Conservation (phyloP, 53 echinoderm and acorn worm genomes). For the Arbacia lixula region DNA sequence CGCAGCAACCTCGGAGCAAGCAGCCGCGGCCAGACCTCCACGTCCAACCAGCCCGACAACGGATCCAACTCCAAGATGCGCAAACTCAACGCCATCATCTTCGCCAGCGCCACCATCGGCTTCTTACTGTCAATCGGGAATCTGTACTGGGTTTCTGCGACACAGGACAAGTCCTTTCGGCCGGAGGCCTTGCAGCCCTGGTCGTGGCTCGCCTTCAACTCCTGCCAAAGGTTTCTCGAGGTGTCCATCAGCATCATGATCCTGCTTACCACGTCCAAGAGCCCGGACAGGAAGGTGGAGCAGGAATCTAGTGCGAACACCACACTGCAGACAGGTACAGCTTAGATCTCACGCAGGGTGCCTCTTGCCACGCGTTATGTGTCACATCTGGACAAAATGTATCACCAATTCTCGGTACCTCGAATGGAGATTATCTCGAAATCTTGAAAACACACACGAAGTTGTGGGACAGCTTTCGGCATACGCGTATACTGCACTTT, state of each 20-base stretch:
- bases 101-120: slow-evolving; percentile 63
- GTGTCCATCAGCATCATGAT: slow-evolving; percentile 64
- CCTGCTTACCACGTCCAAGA: slow-evolving; percentile 63
- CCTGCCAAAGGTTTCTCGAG: slow-evolving; percentile 68
- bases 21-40: slow-evolving; percentile 51
- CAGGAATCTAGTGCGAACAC: not conserved
- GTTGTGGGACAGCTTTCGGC: too few species aligned
- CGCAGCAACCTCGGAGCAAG: slow-evolving; percentile 61
- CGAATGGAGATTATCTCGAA: too few species aligned
- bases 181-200: slow-evolving; percentile 54
- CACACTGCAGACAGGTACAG: slow-evolving; percentile 1
- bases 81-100: slow-evolving; percentile 63
- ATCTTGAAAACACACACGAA: too few species aligned
- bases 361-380: too few species aligned
- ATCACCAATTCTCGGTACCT: too few species aligned
- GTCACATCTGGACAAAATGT: too few species aligned
- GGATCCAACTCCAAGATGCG: slow-evolving; percentile 57
- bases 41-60: slow-evolving; percentile 1
- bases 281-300: slow-evolving; percentile 47
- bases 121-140: slow-evolving; percentile 57
- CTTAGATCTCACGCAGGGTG: not conserved
- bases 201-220: slow-evolving; percentile 70
- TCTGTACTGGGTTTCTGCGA: slow-evolving; percentile 65
- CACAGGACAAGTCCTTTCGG: slow-evolving; percentile 42
- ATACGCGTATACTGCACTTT: too few species aligned